Conservation (phyloP, 2,113 vertebrate species). For the Tor tambroides region DNA sequence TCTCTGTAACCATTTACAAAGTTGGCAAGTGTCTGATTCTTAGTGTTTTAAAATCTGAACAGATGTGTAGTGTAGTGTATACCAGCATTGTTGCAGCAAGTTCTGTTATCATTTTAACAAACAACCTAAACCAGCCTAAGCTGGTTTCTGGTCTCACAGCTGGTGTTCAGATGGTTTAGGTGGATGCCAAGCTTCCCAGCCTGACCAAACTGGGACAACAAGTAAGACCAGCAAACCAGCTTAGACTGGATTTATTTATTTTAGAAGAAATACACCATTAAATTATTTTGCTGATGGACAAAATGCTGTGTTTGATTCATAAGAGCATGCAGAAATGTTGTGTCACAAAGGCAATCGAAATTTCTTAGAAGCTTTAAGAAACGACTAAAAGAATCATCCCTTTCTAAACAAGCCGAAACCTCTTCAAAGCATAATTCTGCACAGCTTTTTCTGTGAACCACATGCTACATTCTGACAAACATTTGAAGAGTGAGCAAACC, state of each 20-base stretch:
- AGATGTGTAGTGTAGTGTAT: background rate
- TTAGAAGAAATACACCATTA: background rate
- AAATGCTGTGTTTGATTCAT: background rate
- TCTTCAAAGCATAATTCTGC: slow-evolving; percentile 49
- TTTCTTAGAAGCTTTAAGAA: background rate
- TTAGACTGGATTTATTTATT: background rate
- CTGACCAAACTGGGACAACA: background rate
- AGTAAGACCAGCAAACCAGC: background rate
- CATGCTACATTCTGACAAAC: slow-evolving; percentile 47
- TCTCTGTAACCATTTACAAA: background rate
- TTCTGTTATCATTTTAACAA: background rate
- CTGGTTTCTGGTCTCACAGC: background rate
- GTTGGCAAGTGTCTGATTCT: background rate
- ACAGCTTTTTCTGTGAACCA: slow-evolving; percentile 42
- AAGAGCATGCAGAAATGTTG: too few relatives aligned
- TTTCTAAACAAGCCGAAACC: slow-evolving; percentile 18
- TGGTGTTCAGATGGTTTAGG: background rate
- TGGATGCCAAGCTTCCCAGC: too few relatives aligned
- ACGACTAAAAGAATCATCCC: background rate
- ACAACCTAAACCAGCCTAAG: background rate
- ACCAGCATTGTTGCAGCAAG: background rate
- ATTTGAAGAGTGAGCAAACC: slow-evolving; percentile 31
- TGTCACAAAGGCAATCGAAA: background rate
- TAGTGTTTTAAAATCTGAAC: background rate
- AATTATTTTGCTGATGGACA: background rate